Base-by-base conservation (phyloP, 2,888 invertebrate genomes). In the Hoplodrina blanda region DNA sequence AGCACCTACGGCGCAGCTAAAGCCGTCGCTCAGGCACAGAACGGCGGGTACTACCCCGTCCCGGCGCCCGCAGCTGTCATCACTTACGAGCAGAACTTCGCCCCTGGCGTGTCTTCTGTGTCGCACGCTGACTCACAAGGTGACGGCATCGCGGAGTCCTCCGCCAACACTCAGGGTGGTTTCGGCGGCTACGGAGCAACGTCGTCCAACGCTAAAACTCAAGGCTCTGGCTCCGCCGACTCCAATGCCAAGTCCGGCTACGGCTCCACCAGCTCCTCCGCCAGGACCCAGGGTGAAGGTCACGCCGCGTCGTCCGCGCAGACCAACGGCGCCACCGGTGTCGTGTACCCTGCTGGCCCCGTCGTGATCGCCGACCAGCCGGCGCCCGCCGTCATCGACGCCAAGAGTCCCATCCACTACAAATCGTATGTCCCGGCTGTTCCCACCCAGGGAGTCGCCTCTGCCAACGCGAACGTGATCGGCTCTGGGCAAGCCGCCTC, bases 11-110 rank as follows among this genome's bases (percentile, higher is more conserved):
- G 83, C 2, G 64, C 65, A 2, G 81, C 85, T n/a, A 85, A 87
- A 52, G 87, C 88, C 2, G 66, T 65, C 68, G 87, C 84, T 17
- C 76, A 82, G 53, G 75, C 84, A 4, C 71, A 84, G 1, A 69
- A 77, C 82, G 87, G 89, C 2, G 84, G 81, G 13, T 95, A 91
- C 87, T 93, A 91, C 82, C 83, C 91, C 2, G 81, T 93, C 20
- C 93, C 93, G 0, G 90, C 89, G 13, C 93, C 94, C 1, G 93
- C 91, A 0, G 89, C 91, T 15, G 85, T 95, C 62, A 85, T 94
- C 73, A 88, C 94, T 8, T 95, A 95, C 84, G 88, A 93, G 73
- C 94, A 95, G 77, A 92, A 92, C 86, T 91, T 92, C 61, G 91
- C 72, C 13, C 77, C 64, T 11, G 87, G 85, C 20, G 73, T 76